phyloP scores from a whole-genome alignment of 2,113 vertebrate species.

The Macquaria ambigua region DNA sequence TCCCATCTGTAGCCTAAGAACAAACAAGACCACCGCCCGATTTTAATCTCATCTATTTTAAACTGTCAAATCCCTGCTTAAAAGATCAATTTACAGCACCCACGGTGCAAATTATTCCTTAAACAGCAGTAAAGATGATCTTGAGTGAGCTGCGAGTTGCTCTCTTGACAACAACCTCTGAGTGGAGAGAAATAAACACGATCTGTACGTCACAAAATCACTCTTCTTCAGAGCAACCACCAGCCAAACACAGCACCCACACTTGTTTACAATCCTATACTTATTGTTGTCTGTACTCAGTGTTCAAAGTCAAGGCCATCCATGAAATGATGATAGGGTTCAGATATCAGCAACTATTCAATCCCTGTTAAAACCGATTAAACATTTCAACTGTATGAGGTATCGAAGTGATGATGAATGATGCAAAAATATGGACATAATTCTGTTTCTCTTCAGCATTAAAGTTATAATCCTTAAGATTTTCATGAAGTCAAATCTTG shows the following conservation, averaged over 20 bases:
- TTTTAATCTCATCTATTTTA: slow-evolving; percentile 28
- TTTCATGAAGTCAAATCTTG: not conserved
- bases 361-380: not conserved
- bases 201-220: not conserved
- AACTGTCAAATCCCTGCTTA: slow-evolving; percentile 42
- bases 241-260: not conserved
- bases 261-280: not conserved
- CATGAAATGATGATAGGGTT: not conserved
- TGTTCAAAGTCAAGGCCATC: not conserved
- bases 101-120: slow-evolving; percentile 21
- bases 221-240: not conserved
- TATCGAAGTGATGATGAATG: not conserved
- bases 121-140: slow-evolving; percentile 11
- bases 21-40: slow-evolving; percentile 40
- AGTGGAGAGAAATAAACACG: not conserved
- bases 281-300: not conserved
- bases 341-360: not conserved
- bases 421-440: not conserved
- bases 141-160: slow-evolving; percentile 3
- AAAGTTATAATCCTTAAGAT: not conserved
- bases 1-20: slow-evolving; percentile 35
- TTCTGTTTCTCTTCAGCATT: not conserved
- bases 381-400: not conserved
- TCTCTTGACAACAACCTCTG: not conserved
- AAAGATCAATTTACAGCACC: slow-evolving; percentile 24